These are phyloP conservation scores for Drosophila rellima DNA, from an alignment of 2,888 invertebrate genomes.

Conservation along the genomic window DNA sequence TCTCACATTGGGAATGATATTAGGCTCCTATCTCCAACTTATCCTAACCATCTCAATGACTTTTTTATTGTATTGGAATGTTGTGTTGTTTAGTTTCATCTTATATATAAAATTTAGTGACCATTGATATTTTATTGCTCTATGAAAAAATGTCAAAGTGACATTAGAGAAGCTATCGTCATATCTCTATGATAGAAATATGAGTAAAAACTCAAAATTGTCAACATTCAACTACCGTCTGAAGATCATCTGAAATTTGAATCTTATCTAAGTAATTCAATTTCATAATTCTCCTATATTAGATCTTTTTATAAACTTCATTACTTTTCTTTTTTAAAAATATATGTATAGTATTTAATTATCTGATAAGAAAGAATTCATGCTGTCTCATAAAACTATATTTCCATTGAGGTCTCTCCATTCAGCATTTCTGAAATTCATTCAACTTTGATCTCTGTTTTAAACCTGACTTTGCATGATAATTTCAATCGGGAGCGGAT, in stretches of 20 bases:
- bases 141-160: too few species aligned
- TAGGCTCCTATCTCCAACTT: background rate
- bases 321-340: background rate
- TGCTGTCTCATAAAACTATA: background rate
- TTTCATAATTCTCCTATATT: background rate
- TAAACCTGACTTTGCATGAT: background rate
- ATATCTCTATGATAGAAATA: too few species aligned
- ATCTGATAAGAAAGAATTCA: background rate
- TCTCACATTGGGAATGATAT: background rate
- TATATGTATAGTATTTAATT: background rate
- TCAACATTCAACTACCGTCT: too few species aligned
- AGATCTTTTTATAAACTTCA: background rate
- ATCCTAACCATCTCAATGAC: too few species aligned
- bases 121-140: too few species aligned
- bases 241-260: background rate
- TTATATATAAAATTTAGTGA: too few species aligned
- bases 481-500: constrained; percentile 11
- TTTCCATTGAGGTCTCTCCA: constrained; percentile 5
- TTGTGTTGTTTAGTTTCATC: too few species aligned
- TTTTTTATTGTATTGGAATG: too few species aligned
- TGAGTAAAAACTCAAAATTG: too few species aligned
- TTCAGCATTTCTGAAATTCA: constrained; percentile 5
- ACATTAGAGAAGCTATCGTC: too few species aligned
- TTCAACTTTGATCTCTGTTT: constrained; percentile 17
- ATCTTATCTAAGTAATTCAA: background rate